Evolutionary conservation across 2,113 vertebrate genomes (phyloP).

Genomic region (Etheostoma cragini): DNA sequence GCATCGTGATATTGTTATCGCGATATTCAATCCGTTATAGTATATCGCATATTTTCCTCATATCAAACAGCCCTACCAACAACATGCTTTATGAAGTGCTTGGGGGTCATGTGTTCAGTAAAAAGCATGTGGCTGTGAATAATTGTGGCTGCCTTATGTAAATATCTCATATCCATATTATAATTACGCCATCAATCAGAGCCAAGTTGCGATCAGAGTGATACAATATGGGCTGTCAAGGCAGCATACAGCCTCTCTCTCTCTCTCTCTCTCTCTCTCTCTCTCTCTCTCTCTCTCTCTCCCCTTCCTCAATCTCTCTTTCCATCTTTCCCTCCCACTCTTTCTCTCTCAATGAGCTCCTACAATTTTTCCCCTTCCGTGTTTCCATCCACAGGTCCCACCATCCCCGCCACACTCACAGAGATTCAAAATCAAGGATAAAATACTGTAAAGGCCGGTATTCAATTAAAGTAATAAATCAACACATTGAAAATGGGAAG

Average conservation of each 20-base stretch:
- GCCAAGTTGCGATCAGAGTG: conserved; percentile 55
- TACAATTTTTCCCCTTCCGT: neutral
- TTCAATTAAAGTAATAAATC: neutral
- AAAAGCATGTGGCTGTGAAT: conserved; percentile 50
- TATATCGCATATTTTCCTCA: too few species aligned
- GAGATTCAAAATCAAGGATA: neutral
- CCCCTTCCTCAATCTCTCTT: conserved; percentile 28
- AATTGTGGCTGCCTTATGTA: conserved; percentile 56
- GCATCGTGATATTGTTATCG: too few species aligned
- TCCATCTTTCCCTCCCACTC: conserved; percentile 25
- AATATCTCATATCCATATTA: conserved; percentile 71
- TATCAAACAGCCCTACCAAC: neutral
- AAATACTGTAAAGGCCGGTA: neutral
- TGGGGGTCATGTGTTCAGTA: conserved; percentile 34
- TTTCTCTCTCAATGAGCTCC: conserved; percentile 1
- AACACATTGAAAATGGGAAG: too few species aligned
- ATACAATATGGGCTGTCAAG: conserved; percentile 63
- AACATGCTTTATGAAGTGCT: conserved; percentile 27
- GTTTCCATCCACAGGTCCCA: neutral
- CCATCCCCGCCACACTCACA: neutral
- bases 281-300: neutral
- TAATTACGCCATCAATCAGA: conserved; percentile 75
- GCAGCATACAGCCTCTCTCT: conserved; percentile 22
- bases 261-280: too few species aligned
- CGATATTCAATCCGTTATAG: too few species aligned